Evolutionary conservation across 2,797 vertebrate species (phyloP).

Genomic region (Psittacula echo): DNA sequence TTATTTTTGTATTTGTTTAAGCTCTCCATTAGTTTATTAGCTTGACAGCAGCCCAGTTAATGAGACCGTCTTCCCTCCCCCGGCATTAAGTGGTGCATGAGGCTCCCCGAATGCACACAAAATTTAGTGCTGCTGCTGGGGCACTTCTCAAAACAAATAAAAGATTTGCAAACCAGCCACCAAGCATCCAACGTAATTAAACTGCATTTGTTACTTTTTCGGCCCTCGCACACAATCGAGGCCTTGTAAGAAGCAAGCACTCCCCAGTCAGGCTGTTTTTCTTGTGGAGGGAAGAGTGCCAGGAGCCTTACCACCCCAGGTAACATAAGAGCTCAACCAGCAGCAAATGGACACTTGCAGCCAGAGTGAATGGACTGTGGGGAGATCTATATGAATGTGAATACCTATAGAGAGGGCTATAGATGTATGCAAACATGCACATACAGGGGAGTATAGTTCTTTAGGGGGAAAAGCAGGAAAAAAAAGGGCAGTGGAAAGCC

Average conservation of each 20-base stretch:
- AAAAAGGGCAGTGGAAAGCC: conserved; percentile 25
- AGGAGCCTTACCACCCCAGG: conserved; percentile 74
- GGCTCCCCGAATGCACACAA: conserved; percentile 77
- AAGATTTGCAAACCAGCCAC: conserved; percentile 81
- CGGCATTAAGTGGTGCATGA: conserved; percentile 58
- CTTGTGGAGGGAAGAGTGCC: conserved; percentile 77
- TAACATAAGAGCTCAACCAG: conserved; percentile 75
- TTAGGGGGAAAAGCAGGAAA: fast-evolving
- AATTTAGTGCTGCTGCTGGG: conserved; percentile 74
- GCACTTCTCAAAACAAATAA: conserved; percentile 84
- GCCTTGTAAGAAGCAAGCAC: conserved; percentile 77
- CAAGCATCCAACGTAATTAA: conserved; percentile 84
- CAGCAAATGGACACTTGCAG: conserved; percentile 72
- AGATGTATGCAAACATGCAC: conserved; percentile 23
- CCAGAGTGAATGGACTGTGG: conserved; percentile 66
- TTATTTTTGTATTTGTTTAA: conserved; percentile 74
- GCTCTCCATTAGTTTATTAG: conserved; percentile 77
- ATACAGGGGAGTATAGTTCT: conserved; percentile 56
- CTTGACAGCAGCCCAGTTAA: conserved; percentile 78
- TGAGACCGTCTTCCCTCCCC: conserved; percentile 74
- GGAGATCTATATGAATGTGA: conserved; percentile 34
- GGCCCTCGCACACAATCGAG: conserved; percentile 75
- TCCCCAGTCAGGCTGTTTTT: conserved; percentile 77
- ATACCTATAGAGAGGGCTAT: conserved; percentile 6
- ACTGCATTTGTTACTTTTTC: conserved; percentile 82